Percentiles rank a stretch among this genome's conserved stretches.
Evolutionary conservation across 1,140 invertebrate genomes (phyloP).

Genomic region (Panulirus ornatus): DNA sequence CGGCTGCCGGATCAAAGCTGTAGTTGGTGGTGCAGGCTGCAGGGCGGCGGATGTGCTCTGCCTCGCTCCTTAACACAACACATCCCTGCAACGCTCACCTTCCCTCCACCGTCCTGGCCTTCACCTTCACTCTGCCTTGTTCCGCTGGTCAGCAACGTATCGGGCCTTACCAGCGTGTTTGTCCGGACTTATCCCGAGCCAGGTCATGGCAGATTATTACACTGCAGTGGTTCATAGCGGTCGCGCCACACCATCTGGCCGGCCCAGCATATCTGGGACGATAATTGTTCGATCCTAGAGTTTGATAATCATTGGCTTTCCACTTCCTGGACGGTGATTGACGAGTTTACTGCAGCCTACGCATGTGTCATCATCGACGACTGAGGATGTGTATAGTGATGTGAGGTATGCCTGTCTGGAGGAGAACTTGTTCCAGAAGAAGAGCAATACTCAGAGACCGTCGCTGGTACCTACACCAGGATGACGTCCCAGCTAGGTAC

Average conservation of each 20-base stretch:
- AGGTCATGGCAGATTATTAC: constrained; percentile 13
- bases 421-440: no score
- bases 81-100: constrained; percentile 11
- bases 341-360: no score
- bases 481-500: background rate
- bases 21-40: constrained; percentile 35
- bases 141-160: no score
- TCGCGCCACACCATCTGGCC: background rate
- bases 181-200: background rate
- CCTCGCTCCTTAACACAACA: background rate
- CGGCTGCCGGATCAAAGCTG: background rate
- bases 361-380: no score
- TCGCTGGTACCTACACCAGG: background rate
- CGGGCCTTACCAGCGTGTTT: no score
- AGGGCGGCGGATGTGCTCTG: constrained; percentile 38
- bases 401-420: no score
- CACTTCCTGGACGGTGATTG: background rate
- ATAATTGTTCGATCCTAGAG: background rate
- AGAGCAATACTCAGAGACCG: no score
- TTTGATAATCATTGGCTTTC: background rate
- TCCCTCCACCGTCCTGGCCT: background rate
- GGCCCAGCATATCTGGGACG: background rate
- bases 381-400: background rate
- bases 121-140: background rate
- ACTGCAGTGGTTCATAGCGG: background rate